Evolutionary conservation across 2,113 vertebrate species (phyloP).

Genomic region (Eretmochelys imbricata): DNA sequence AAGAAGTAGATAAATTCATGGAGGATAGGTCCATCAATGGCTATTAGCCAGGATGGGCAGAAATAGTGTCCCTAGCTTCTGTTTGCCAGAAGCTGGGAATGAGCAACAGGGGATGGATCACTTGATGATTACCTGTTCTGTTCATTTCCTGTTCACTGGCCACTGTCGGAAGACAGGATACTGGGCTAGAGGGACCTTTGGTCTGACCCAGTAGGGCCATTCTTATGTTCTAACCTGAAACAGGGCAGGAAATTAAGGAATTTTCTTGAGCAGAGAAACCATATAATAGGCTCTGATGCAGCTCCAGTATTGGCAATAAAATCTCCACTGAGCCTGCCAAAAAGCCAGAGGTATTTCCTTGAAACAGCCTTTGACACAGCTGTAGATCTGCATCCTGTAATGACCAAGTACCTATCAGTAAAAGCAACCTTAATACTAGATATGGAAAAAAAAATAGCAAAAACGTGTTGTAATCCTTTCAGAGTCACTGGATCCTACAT

Average conservation of each 20-base stretch:
- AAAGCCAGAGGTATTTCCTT: not conserved
- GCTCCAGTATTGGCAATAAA: not conserved
- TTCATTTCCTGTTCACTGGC: no score
- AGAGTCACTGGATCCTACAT: not conserved
- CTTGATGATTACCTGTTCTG: no score
- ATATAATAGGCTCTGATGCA: rapidly evolving
- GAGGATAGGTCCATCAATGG: no score
- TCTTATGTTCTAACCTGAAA: not conserved
- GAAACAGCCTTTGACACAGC: not conserved
- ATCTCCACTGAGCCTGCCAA: not conserved
- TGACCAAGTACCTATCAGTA: not conserved
- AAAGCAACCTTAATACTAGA: not conserved
- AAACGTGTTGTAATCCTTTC: not conserved
- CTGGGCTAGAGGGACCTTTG: no score
- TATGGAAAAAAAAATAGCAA: not conserved
- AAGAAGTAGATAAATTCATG: no score
- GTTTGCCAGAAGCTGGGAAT: no score
- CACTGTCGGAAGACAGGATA: no score
- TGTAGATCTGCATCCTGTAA: not conserved
- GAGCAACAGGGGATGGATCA: no score
- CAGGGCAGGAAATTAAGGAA: not conserved
- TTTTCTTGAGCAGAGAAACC: not conserved
- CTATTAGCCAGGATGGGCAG: no score
- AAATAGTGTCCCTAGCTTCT: no score
- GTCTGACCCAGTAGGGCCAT: no score